A percentile compares a stretch with the other conserved stretches of the same genome.
phyloP scores from a whole-genome alignment of 2,113 vertebrate species.

The Trinectes maculatus region DNA sequence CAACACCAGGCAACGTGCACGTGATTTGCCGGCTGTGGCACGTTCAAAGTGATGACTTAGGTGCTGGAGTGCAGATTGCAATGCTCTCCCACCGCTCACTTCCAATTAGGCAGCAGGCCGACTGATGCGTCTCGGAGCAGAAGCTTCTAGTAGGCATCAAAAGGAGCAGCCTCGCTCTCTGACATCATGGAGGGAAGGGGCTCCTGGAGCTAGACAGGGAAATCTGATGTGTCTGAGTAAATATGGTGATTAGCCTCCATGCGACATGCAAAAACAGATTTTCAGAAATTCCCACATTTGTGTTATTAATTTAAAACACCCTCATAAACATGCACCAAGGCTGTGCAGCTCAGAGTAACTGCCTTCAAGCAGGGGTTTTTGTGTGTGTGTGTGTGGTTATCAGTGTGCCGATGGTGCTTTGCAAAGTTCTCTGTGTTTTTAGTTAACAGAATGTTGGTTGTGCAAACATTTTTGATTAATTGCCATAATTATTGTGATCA shows the following conservation, averaged over 20 bases:
- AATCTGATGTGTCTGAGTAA: constrained; percentile 45
- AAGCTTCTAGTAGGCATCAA: constrained; percentile 75
- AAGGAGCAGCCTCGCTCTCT: constrained; percentile 57
- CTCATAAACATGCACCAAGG: constrained; percentile 7
- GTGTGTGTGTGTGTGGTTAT: constrained; percentile 1
- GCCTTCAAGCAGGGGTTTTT: background rate
- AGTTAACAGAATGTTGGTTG: constrained; percentile 76
- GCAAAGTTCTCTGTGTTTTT: constrained; percentile 67
- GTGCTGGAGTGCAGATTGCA: constrained; percentile 72
- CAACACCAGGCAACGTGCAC: constrained; percentile 47
- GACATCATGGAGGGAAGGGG: constrained; percentile 58
- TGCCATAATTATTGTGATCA: constrained; percentile 82
- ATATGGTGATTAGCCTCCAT: constrained; percentile 50
- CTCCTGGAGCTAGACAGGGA: constrained; percentile 45
- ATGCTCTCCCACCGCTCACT: constrained; percentile 75
- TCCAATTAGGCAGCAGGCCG: constrained; percentile 76
- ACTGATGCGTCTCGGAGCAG: constrained; percentile 76
- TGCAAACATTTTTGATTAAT: constrained; percentile 83
- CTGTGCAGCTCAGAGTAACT: background rate
- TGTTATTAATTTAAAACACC: constrained; percentile 20
- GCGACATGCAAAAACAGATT: constrained; percentile 24
- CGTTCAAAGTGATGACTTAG: constrained; percentile 71
- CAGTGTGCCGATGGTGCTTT: constrained; percentile 36
- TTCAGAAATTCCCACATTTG: constrained; percentile 40
- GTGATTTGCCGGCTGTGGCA: constrained; percentile 54